Evolutionary conservation across 2,113 vertebrate genomes (phyloP).

Genomic region (Kryptolebias marmoratus): DNA sequence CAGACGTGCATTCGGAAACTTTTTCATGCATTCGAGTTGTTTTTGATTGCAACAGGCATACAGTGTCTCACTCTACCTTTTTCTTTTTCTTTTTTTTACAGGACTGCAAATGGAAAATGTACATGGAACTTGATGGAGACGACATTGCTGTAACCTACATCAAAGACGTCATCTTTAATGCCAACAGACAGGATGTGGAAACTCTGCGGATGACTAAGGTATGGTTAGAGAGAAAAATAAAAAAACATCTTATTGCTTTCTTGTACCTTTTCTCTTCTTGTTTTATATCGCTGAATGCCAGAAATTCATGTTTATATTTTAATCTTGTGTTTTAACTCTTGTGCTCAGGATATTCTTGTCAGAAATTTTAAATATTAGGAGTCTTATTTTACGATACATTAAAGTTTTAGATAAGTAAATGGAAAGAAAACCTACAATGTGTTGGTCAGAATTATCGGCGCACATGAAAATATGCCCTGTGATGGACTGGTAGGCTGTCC

Average conservation of each 20-base stretch:
- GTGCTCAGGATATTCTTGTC: neutral
- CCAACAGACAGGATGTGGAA: slow-evolving; percentile 88
- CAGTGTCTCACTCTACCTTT: slow-evolving; percentile 14
- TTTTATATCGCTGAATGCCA: neutral
- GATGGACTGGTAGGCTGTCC: too few species aligned
- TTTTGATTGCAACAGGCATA: slow-evolving; percentile 13
- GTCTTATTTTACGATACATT: neutral
- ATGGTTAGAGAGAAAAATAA: slow-evolving; percentile 3
- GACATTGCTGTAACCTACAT: slow-evolving; percentile 96
- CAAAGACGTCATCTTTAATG: slow-evolving; percentile 95
- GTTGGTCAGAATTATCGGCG: neutral
- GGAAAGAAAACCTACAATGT: neutral
- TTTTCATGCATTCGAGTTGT: slow-evolving; percentile 24
- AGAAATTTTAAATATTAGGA: neutral
- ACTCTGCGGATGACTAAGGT: slow-evolving; percentile 95
- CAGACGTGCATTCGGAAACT: slow-evolving; percentile 41
- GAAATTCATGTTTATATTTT: neutral
- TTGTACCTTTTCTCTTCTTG: neutral
- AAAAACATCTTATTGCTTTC: neutral
- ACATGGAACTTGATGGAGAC: slow-evolving; percentile 97
- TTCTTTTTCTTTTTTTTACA: slow-evolving; percentile 75
- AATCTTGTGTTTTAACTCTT: neutral
- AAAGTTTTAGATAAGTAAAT: neutral
- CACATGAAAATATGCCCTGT: too few species aligned
- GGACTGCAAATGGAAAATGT: slow-evolving; percentile 99